Conservation (phyloP, 2,113 vertebrate genomes). For the Neofelis nebulosa region DNA sequence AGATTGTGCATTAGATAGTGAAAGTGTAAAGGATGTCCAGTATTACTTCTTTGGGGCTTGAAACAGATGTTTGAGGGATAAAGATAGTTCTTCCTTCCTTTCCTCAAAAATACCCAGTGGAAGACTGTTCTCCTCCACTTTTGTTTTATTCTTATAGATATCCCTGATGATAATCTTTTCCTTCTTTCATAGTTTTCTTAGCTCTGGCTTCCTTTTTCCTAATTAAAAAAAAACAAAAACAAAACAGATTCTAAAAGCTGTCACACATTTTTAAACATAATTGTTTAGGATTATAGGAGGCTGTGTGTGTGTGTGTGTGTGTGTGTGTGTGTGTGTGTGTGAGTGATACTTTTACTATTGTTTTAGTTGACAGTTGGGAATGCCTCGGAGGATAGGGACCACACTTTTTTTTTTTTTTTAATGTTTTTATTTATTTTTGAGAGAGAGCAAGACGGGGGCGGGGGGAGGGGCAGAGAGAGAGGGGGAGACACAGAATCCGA, state of each 20-base stretch:
- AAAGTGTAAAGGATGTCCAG: not conserved
- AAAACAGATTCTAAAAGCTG: not conserved
- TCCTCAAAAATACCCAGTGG: not conserved
- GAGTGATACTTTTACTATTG: not conserved
- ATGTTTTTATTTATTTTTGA: no score
- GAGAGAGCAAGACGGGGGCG: no score
- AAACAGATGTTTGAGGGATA: not conserved
- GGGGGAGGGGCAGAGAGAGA: no score
- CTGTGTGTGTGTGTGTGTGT: not conserved
- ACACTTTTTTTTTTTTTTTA: not conserved
- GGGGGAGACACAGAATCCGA: no score
- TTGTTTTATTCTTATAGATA: slow-evolving; percentile 35
- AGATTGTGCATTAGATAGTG: not conserved
- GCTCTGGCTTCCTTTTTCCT: not conserved
- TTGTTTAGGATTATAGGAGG: not conserved
- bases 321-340: not conserved
- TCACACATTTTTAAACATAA: not conserved
- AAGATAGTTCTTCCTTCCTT: not conserved
- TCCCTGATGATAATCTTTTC: not conserved
- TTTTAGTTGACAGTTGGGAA: not conserved
- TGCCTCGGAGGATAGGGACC: not conserved
- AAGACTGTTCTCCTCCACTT: not conserved
- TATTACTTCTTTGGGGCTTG: not conserved
- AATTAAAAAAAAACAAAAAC: not conserved
- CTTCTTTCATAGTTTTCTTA: slow-evolving; percentile 30